These are phyloP conservation scores for Gila orcuttii DNA, from an alignment of 2,113 vertebrate species.

Conservation along the genomic window DNA sequence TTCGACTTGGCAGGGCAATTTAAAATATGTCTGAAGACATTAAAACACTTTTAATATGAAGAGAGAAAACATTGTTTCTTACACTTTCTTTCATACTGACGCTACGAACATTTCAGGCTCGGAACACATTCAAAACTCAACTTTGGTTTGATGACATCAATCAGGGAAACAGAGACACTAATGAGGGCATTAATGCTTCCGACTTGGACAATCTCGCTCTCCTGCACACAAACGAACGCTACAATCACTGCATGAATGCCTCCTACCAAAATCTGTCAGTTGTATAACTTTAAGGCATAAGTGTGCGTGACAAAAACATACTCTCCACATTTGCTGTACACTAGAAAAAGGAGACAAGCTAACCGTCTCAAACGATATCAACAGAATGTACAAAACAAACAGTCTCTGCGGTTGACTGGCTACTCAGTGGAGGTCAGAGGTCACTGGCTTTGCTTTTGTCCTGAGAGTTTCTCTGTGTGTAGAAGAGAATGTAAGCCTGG, in stretches of 20 bases:
- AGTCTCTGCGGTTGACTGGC: conserved; percentile 52
- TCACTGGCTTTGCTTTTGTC: conserved; percentile 60
- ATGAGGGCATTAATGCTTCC: conserved; percentile 38
- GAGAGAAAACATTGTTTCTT: conserved; percentile 14
- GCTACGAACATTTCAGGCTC: conserved; percentile 14
- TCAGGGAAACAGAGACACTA: neutral
- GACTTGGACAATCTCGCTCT: conserved; percentile 7
- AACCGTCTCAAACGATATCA: conserved; percentile 26
- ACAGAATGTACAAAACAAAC: conserved; percentile 64
- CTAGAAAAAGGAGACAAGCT: conserved; percentile 35
- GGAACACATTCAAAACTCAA: conserved; percentile 29
- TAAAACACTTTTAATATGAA: conserved; percentile 12
- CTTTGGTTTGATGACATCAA: conserved; percentile 49
- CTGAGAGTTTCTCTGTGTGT: conserved; percentile 87
- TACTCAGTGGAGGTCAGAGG: conserved; percentile 57
- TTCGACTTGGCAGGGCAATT: conserved; percentile 48
- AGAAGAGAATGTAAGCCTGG: conserved; percentile 99
- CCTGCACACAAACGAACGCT: neutral
- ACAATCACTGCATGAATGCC: conserved; percentile 37
- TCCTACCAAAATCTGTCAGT: conserved; percentile 40
- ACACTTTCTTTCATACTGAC: neutral
- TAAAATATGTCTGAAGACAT: neutral
- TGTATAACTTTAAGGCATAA: conserved; percentile 38
- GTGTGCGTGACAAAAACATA: conserved; percentile 25
- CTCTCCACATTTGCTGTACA: conserved; percentile 23